phyloP scores from a whole-genome alignment of 2,797 vertebrate species.

The Ceryle rudis region DNA sequence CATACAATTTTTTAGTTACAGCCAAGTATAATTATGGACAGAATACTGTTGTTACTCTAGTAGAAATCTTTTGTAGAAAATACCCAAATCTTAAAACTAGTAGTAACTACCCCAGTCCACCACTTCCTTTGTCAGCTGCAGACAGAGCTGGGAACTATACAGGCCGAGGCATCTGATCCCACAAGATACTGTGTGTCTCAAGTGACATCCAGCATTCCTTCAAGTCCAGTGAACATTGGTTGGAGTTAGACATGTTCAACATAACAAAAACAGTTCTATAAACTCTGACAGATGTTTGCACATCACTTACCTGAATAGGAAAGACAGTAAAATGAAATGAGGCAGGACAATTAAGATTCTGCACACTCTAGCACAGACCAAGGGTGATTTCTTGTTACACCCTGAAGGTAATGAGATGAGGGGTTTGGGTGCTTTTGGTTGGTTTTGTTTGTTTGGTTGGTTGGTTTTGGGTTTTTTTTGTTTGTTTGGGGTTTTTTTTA shows the following conservation, averaged over 20 bases:
- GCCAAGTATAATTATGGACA: not conserved
- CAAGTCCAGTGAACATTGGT: not conserved
- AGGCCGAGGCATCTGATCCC: not conserved
- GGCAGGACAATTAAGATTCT: not conserved
- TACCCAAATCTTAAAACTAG: not conserved
- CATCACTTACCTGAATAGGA: constrained; percentile 46
- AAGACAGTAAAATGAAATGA: constrained; percentile 30
- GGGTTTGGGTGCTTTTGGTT: not conserved
- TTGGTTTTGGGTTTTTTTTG: too few relatives aligned
- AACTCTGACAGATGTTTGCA: not conserved
- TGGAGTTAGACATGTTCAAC: not conserved
- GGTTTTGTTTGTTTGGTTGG: not conserved
- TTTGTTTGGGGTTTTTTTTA: too few relatives aligned
- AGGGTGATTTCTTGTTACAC: not conserved
- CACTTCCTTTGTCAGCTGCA: not conserved
- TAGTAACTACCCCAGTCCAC: not conserved
- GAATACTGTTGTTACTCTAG: not conserved
- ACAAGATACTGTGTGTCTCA: not conserved
- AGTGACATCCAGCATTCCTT: not conserved
- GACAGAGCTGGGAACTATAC: not conserved
- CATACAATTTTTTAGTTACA: not conserved
- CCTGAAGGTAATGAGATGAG: not conserved
- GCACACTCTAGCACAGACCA: not conserved
- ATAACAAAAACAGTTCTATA: not conserved
- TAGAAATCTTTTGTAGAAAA: not conserved